Conservation (phyloP, 2,113 vertebrate species). For the Manacus vitellinus region DNA sequence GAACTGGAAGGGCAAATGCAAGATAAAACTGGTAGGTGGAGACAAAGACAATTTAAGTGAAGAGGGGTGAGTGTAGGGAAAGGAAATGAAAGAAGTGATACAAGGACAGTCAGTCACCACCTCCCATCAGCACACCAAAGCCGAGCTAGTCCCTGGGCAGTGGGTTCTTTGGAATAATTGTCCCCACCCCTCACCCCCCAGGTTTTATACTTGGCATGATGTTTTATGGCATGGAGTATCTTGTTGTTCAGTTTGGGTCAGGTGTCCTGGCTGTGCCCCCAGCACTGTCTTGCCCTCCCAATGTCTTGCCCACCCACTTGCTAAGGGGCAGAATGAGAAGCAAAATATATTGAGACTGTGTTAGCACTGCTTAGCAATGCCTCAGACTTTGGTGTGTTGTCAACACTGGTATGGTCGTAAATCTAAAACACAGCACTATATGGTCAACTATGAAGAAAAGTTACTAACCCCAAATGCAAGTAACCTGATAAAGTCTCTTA, state of each 20-base stretch:
- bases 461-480: not conserved
- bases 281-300: not conserved
- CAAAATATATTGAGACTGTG: not conserved
- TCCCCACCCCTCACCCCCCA: rapidly evolving
- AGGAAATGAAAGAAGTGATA: not conserved
- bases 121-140: not conserved
- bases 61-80: rapidly evolving
- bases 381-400: not conserved
- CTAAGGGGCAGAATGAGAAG: not conserved
- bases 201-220: not conserved
- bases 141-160: not conserved
- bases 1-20: not conserved
- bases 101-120: not conserved
- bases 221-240: not conserved
- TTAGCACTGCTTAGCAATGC: not conserved
- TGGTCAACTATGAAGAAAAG: not conserved
- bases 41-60: not conserved
- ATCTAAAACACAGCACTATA: not conserved
- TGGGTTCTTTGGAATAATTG: not conserved
- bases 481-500: not conserved
- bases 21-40: not conserved
- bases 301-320: not conserved
- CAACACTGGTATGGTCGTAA: not conserved
- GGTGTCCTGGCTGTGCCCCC: not conserved
- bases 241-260: not conserved